Evolutionary conservation across 1,140 invertebrate genomes (phyloP).

Genomic region (Neodiprion fabricii): DNA sequence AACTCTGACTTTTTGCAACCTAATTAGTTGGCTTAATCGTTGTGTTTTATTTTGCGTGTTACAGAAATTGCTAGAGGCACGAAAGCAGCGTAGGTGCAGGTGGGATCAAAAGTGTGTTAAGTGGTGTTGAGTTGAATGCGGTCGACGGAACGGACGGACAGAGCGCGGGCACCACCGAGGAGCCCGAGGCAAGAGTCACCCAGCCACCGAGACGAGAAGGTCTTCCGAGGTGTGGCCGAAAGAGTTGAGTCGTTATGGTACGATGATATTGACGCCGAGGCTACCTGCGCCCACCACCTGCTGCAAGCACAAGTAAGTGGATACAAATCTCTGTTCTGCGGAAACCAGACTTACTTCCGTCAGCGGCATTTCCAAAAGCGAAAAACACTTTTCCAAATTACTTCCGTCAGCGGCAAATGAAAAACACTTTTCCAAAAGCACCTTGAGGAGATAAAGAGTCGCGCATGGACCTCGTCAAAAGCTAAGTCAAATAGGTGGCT

Average conservation of each 20-base stretch:
- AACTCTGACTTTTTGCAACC: no score
- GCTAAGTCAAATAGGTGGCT: not conserved
- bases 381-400: no score
- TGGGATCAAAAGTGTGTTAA: constrained; percentile 3
- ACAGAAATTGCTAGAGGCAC: not conserved
- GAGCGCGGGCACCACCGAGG: not conserved
- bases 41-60: not conserved
- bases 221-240: not conserved
- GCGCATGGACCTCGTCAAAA: no score
- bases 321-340: no score
- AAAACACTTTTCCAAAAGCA: no score
- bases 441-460: no score
- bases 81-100: not conserved
- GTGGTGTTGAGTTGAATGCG: constrained; percentile 6
- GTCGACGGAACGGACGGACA: not conserved
- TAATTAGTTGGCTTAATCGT: no score
- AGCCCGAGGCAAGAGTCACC: constrained; percentile 1
- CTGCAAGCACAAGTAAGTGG: not conserved
- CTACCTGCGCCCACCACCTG: constrained; percentile 1
- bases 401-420: no score
- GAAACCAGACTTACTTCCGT: not conserved
- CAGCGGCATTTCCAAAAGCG: not conserved
- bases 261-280: not conserved
- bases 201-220: not conserved
- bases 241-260: not conserved